phyloP scores from a whole-genome alignment of 1,140 invertebrate genomes.

The Hycleus cichorii region DNA sequence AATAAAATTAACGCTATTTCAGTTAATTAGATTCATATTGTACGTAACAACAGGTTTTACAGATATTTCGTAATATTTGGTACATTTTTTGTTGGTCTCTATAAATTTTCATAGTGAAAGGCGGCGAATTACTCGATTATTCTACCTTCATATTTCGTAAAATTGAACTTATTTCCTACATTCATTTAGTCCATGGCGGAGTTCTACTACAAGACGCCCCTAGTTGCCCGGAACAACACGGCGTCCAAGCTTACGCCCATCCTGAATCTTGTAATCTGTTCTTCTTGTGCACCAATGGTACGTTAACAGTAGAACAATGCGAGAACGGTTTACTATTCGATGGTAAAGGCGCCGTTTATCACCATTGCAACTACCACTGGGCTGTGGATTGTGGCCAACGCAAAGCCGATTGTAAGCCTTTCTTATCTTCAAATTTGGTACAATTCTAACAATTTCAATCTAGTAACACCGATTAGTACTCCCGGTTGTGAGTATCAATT shows the following conservation, averaged over 20 bases:
- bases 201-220: constrained; percentile 40
- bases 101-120: no score
- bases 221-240: constrained; percentile 59
- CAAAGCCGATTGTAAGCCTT: constrained; percentile 64
- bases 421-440: no score
- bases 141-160: no score
- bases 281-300: constrained; percentile 86
- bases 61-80: no score
- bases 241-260: constrained; percentile 73
- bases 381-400: constrained; percentile 81
- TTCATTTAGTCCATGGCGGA: constrained; percentile 28
- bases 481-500: constrained; percentile 84
- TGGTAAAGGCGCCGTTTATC: constrained; percentile 77
- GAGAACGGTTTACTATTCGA: constrained; percentile 89
- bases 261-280: constrained; percentile 79
- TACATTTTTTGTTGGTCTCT: no score
- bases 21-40: no score
- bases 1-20: no score
- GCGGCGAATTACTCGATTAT: no score
- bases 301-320: constrained; percentile 79
- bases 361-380: constrained; percentile 93
- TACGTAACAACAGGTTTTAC: no score
- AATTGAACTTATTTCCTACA: neutral
- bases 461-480: constrained; percentile 68
- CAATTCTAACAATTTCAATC: neutral